Conservation (phyloP, 1,140 invertebrate species). For the Temnothorax nylanderi region DNA sequence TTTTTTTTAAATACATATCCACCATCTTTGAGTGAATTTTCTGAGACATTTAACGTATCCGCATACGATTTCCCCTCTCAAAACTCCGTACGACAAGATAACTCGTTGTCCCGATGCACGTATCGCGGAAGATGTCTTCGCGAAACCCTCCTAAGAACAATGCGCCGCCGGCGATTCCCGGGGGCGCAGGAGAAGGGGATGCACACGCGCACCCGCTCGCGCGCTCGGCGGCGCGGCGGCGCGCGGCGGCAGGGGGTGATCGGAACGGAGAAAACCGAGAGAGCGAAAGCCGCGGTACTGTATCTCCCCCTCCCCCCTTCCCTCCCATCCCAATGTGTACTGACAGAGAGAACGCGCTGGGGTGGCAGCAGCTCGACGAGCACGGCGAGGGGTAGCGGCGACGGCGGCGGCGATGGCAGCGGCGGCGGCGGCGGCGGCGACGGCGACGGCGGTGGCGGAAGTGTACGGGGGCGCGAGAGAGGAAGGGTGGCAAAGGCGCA, state of each 20-base stretch:
- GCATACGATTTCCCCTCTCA: too few species aligned
- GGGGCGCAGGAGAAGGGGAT: slow-evolving; percentile 27
- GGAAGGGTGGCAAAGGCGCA: slow-evolving; percentile 69
- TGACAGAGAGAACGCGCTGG: slow-evolving; percentile 37
- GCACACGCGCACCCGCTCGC: slow-evolving; percentile 42
- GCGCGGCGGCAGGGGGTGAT: slow-evolving; percentile 3
- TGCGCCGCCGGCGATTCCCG: slow-evolving; percentile 56
- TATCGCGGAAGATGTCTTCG: slow-evolving; percentile 20
- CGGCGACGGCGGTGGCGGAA: slow-evolving; percentile 52
- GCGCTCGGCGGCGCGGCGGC: not conserved
- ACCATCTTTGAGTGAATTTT: not conserved
- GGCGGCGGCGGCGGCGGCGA: slow-evolving; percentile 29
- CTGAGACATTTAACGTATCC: not conserved
- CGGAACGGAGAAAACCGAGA: slow-evolving; percentile 47
- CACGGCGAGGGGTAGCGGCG: slow-evolving; percentile 8
- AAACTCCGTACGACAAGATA: not conserved
- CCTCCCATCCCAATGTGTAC: not conserved
- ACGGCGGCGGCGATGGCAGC: slow-evolving; percentile 32
- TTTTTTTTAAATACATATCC: not conserved
- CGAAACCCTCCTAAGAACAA: slow-evolving; percentile 60
- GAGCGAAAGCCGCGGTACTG: slow-evolving; percentile 45
- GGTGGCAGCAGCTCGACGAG: slow-evolving; percentile 48
- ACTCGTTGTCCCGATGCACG: slow-evolving; percentile 7
- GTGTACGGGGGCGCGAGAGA: slow-evolving; percentile 39
- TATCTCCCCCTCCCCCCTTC: not conserved